phyloP scores from a whole-genome alignment of 2,888 invertebrate species.

The Pristionchus japonicus region DNA sequence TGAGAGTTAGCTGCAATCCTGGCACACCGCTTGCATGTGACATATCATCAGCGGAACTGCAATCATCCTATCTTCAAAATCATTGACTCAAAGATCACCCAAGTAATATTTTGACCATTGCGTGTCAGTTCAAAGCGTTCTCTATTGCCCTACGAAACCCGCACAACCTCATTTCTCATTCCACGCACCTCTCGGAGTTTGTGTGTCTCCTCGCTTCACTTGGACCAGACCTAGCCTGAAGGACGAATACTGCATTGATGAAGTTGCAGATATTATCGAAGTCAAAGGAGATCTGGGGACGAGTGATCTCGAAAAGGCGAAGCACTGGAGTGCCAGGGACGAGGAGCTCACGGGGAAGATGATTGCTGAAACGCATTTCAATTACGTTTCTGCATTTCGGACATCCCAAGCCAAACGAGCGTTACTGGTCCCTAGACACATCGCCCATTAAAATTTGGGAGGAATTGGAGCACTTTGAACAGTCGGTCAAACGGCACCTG shows the following conservation, averaged over 20 bases:
- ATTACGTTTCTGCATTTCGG: too few relatives aligned
- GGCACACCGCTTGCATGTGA: background rate
- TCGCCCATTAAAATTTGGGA: too few relatives aligned
- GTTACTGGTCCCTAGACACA: too few relatives aligned
- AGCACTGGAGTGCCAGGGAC: constrained; percentile 68
- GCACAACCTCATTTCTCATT: background rate
- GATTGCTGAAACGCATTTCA: constrained; percentile 67
- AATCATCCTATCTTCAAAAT: background rate
- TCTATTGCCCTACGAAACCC: background rate
- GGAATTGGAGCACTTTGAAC: too few relatives aligned
- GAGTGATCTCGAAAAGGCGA: constrained; percentile 69
- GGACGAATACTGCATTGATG: constrained; percentile 70
- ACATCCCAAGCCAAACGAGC: too few relatives aligned
- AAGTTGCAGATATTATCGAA: constrained; percentile 72
- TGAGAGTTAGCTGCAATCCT: constrained; percentile 20
- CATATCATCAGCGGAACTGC: background rate
- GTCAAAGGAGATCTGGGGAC: constrained; percentile 74
- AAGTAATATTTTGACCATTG: background rate
- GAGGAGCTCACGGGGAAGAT: constrained; percentile 67
- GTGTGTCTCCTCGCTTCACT: background rate
- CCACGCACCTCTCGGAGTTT: background rate
- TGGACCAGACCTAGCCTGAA: constrained; percentile 52
- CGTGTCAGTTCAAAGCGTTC: too few relatives aligned
- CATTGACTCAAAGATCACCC: background rate
- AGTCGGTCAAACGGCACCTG: too few relatives aligned